A percentile compares a stretch with the other conserved stretches of the same genome.
Evolutionary conservation across 2,888 invertebrate genomes (phyloP).

Genomic region (Drosophila recens): DNA sequence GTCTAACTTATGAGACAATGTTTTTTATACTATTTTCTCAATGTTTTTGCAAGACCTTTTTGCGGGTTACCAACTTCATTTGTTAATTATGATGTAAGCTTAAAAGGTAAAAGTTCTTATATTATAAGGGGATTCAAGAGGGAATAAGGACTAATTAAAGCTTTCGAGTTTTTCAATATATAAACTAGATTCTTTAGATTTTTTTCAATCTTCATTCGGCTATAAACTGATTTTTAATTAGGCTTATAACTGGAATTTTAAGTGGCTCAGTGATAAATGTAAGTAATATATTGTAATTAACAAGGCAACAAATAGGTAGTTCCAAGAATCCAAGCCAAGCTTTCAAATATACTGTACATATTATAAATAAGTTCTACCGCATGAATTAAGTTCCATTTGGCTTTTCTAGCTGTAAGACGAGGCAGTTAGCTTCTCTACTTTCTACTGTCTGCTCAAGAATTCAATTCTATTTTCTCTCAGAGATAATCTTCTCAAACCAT

Average conservation of each 20-base stretch:
- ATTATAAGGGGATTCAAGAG: no score
- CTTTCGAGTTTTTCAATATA: neutral
- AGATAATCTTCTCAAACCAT: neutral
- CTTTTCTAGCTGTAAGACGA: conserved; percentile 3
- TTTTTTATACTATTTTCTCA: no score
- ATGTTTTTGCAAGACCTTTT: no score
- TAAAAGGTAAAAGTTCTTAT: no score
- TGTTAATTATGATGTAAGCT: no score
- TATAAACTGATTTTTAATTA: conserved; percentile 1
- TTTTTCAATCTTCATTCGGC: neutral
- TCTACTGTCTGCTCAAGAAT: conserved; percentile 4
- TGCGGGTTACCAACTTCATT: no score
- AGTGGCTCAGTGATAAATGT: conserved; percentile 31
- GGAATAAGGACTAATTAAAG: neutral
- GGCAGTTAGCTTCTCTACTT: neutral
- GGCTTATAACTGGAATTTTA: conserved; percentile 23
- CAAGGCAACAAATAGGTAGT: neutral
- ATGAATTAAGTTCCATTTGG: conserved; percentile 30
- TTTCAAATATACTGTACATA: conserved; percentile 21
- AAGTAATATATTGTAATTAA: conserved; percentile 36
- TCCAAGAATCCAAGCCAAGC: neutral
- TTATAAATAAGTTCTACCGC: conserved; percentile 15
- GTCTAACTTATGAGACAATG: no score
- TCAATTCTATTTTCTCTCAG: conserved; percentile 7
- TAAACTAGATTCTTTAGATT: neutral